Evolutionary conservation across 2,113 vertebrate genomes (phyloP).

Genomic region (Pomatorhinus ruficollis): DNA sequence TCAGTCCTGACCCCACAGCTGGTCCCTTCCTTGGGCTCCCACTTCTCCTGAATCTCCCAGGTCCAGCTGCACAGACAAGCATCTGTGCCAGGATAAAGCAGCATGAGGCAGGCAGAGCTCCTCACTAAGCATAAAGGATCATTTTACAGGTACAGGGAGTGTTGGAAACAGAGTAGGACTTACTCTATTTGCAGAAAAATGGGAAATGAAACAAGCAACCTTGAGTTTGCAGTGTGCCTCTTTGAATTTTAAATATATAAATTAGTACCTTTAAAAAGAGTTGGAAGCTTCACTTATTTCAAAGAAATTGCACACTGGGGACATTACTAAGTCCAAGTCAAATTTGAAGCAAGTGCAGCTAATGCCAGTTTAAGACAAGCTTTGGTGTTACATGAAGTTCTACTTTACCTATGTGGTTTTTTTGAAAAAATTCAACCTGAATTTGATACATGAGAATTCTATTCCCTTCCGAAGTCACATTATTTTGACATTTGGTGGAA

Average conservation of each 20-base stretch:
- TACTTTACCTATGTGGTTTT: not conserved
- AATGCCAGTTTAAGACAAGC: not conserved
- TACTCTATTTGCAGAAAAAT: not conserved
- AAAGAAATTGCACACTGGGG: not conserved
- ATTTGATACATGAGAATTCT: not conserved
- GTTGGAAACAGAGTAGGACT: not conserved
- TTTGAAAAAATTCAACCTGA: not conserved
- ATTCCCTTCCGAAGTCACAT: not conserved
- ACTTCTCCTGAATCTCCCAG: not conserved
- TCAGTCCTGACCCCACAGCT: not conserved
- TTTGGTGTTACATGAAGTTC: not conserved
- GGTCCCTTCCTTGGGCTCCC: not conserved
- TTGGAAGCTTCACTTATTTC: not conserved
- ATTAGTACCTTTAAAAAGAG: not conserved
- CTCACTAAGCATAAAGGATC: not conserved
- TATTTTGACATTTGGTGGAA: not conserved
- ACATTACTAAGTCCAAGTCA: not conserved
- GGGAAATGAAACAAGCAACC: not conserved
- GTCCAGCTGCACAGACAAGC: not conserved
- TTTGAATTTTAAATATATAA: not conserved
- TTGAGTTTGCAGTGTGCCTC: not conserved
- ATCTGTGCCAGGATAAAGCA: accelerated
- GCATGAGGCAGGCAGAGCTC: not conserved
- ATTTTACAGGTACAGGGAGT: accelerated
- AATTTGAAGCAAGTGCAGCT: not conserved